A percentile compares a stretch with the other conserved stretches of the same genome.
These are phyloP conservation scores for Apodemus speciosus DNA, from an alignment of 2,113 vertebrate genomes.

Conservation along the genomic window DNA sequence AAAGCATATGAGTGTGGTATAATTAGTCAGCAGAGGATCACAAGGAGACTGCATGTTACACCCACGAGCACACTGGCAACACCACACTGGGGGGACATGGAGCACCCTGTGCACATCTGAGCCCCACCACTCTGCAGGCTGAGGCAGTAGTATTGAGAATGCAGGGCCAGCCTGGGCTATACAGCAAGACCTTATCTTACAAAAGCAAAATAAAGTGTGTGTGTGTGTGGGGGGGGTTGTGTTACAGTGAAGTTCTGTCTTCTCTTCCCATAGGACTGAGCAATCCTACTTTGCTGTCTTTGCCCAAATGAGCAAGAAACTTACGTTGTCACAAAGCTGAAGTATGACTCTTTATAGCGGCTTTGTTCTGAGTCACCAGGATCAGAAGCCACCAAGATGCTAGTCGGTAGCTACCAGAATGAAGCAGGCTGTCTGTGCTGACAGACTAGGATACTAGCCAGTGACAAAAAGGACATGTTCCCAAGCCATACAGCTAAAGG, in stretches of 20 bases:
- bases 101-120: too few relatives aligned
- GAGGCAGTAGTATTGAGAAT: background rate
- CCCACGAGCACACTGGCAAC: background rate
- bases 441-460: background rate
- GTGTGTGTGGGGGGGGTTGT: background rate
- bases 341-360: background rate
- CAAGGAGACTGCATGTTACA: background rate
- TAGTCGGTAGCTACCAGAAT: background rate
- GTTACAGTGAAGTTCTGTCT: background rate
- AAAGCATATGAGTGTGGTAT: background rate
- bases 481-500: background rate
- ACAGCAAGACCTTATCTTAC: background rate
- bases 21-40: background rate
- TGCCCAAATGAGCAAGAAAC: background rate
- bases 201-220: background rate
- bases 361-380: too few relatives aligned
- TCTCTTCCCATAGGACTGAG: background rate
- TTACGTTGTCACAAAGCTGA: background rate
- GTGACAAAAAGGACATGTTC: background rate
- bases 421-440: too few relatives aligned
- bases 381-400: background rate
- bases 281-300: fast-evolving
- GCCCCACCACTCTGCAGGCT: background rate
- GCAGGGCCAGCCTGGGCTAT: background rate
- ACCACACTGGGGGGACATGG: background rate